These are phyloP conservation scores for Agrilus mali DNA, from an alignment of 2,888 invertebrate genomes.

Conservation along the genomic window DNA sequence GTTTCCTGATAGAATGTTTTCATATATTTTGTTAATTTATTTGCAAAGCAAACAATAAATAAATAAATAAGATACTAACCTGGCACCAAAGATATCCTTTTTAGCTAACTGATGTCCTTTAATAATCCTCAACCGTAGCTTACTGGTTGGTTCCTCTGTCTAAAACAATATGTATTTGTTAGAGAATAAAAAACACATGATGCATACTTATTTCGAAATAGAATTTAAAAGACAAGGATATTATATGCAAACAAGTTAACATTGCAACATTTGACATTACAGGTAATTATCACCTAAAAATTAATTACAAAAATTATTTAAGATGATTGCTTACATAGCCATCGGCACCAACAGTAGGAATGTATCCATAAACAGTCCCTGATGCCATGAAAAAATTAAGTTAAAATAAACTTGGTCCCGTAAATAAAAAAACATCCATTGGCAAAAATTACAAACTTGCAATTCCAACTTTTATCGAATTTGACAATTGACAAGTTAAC, in stretches of 20 bases:
- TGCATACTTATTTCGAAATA: neutral
- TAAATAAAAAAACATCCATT: conserved; percentile 2
- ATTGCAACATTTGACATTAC: conserved; percentile 5
- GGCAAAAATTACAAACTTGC: no score
- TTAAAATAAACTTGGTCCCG: conserved; percentile 5
- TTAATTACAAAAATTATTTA: conserved; percentile 10
- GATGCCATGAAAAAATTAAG: conserved; percentile 29
- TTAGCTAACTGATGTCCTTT: conserved; percentile 88
- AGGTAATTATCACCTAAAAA: conserved; percentile 6
- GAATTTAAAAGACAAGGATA: neutral
- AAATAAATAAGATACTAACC: conserved; percentile 51
- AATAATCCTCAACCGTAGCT: conserved; percentile 73
- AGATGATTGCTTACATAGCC: conserved; percentile 28
- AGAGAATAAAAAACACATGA: neutral
- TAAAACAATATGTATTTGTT: conserved; percentile 26
- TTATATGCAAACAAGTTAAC: neutral
- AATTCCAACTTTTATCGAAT: no score
- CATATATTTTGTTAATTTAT: no score
- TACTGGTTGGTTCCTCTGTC: conserved; percentile 69
- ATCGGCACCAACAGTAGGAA: conserved; percentile 30
- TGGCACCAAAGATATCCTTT: conserved; percentile 98
- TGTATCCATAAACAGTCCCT: conserved; percentile 32
- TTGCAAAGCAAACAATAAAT: no score
- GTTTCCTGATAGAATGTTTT: no score
- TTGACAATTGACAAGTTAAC: no score